Conservation (phyloP, 2,113 vertebrate genomes). For the Macroglossus sobrinus region DNA sequence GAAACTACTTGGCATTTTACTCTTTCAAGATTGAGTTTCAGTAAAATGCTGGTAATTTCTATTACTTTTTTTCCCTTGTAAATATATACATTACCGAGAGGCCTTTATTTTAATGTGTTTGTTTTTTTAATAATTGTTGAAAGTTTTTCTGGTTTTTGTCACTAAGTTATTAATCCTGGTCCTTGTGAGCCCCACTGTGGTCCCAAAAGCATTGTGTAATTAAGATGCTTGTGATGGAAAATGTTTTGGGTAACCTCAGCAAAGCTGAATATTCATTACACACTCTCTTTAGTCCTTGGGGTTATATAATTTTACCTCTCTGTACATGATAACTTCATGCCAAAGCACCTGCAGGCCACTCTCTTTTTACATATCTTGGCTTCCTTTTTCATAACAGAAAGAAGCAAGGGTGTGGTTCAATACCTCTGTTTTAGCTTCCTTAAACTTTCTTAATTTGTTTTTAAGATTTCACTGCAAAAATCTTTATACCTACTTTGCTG, state of each 20-base stretch:
- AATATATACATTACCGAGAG: neutral
- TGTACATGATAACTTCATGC: neutral
- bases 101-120: conserved; percentile 22
- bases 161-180: neutral
- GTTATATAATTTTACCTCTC: conserved; percentile 1
- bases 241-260: neutral
- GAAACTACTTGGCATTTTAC: neutral
- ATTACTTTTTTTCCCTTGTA: neutral
- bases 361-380: conserved; percentile 17
- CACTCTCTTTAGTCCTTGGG: neutral
- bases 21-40: conserved; percentile 8
- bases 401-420: conserved; percentile 31
- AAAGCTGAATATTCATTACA: neutral
- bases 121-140: conserved; percentile 32
- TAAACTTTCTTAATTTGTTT: conserved; percentile 61
- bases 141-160: conserved; percentile 9
- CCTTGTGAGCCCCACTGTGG: neutral
- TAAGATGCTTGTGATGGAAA: conserved; percentile 24
- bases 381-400: conserved; percentile 54
- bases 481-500: neutral
- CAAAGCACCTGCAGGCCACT: neutral
- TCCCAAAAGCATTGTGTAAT: neutral
- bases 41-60: conserved; percentile 2
- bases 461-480: conserved; percentile 35
- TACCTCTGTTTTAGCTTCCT: conserved; percentile 53